A percentile compares a stretch with the other conserved stretches of the same genome.
phyloP scores from a whole-genome alignment of 2,797 vertebrate genomes.

The Muscicapa comitata region DNA sequence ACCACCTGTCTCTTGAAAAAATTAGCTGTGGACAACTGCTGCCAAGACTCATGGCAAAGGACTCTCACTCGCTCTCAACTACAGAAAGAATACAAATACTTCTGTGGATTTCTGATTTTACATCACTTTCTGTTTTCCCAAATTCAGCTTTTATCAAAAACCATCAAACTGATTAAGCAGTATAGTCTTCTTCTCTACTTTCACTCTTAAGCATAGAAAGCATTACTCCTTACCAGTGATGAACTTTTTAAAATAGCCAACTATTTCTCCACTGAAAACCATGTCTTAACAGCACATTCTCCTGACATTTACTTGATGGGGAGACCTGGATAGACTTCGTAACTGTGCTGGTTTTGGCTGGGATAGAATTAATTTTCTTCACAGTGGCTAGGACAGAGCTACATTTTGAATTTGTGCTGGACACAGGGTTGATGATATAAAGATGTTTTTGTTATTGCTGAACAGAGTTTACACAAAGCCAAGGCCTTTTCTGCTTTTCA shows the following conservation, averaged over 20 bases:
- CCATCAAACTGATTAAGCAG: neutral
- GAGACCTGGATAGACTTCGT: neutral
- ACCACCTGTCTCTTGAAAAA: neutral
- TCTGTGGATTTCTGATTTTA: neutral
- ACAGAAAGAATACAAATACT: neutral
- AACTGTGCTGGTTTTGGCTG: neutral
- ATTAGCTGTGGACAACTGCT: neutral
- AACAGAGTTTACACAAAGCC: neutral
- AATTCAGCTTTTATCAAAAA: neutral
- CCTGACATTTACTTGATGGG: neutral
- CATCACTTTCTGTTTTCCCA: neutral
- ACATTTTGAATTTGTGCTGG: neutral
- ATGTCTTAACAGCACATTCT: neutral
- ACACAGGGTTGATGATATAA: neutral
- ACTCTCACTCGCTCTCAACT: neutral
- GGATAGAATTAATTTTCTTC: neutral
- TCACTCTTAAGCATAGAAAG: neutral
- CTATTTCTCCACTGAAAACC: neutral
- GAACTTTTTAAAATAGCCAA: neutral
- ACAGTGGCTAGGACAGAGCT: neutral
- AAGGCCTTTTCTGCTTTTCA: neutral
- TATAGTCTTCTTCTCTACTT: neutral
- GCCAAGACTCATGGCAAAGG: neutral
- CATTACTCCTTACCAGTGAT: neutral
- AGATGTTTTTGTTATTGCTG: neutral